Evolutionary conservation across 2,888 invertebrate species (phyloP).

Genomic region (Agrotis ipsilon): DNA sequence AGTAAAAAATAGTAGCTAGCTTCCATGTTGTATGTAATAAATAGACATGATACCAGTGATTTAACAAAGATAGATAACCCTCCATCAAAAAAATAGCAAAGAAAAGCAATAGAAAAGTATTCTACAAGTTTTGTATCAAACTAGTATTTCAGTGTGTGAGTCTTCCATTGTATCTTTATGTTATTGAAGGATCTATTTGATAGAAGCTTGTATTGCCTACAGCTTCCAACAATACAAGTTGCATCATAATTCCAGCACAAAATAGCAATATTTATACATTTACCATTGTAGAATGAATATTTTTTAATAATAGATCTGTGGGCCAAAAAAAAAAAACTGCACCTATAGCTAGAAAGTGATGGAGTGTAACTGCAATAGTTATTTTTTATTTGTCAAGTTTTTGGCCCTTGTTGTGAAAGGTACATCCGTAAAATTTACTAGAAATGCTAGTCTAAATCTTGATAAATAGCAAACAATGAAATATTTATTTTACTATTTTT

Average conservation of each 20-base stretch:
- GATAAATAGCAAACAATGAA: neutral
- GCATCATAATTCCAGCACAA: constrained; percentile 13
- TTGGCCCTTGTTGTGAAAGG: neutral
- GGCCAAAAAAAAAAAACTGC: neutral
- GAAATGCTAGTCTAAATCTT: constrained; percentile 11
- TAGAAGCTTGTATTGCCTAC: neutral
- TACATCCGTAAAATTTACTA: constrained; percentile 3
- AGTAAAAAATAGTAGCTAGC: neutral
- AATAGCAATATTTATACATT: constrained; percentile 2
- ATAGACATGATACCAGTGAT: constrained; percentile 15
- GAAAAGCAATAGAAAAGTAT: no score
- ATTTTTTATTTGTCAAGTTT: constrained; percentile 1
- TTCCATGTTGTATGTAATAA: constrained; percentile 19
- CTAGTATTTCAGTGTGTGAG: no score
- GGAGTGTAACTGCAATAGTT: neutral
- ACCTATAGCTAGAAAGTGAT: constrained; percentile 3
- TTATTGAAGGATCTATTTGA: constrained; percentile 7
- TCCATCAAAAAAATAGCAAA: no score
- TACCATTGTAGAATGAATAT: constrained; percentile 6
- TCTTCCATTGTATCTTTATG: constrained; percentile 48
- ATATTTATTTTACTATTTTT: constrained; percentile 38
- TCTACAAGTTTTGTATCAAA: no score
- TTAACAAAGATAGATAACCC: no score
- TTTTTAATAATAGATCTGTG: neutral
- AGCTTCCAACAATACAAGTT: constrained; percentile 5